phyloP scores from a whole-genome alignment of 1,140 invertebrate genomes.

The Coenobita brevimanus region DNA sequence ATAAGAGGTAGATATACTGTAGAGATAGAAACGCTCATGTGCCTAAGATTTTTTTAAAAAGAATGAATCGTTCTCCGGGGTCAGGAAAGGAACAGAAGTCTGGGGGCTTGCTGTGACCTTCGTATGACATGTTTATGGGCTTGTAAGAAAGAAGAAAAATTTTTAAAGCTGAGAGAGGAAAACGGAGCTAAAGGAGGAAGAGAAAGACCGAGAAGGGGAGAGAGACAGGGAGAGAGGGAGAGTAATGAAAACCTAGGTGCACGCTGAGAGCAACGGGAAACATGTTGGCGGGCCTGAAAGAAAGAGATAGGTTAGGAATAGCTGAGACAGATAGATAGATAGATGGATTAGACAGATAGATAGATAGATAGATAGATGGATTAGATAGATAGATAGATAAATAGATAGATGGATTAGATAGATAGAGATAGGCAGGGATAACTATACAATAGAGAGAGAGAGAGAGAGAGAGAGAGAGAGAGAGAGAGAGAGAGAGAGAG shows the following conservation, averaged over 20 bases:
- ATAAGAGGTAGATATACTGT: not conserved
- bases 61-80: slow-evolving; percentile 76
- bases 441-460: not conserved
- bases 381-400: not conserved
- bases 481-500: slow-evolving; percentile 20
- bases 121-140: slow-evolving; percentile 24
- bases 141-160: not conserved
- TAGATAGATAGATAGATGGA: not conserved
- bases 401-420: not conserved
- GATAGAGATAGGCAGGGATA: not conserved
- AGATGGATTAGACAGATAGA: too few species aligned
- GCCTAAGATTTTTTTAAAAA: slow-evolving; percentile 76
- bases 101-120: slow-evolving; percentile 2
- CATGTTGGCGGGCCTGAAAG: not conserved
- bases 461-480: not conserved
- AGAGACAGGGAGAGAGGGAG: slow-evolving; percentile 79
- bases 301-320: not conserved
- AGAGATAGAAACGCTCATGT: slow-evolving; percentile 78
- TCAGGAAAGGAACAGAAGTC: slow-evolving; percentile 74
- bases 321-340: too few species aligned
- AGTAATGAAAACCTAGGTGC: slow-evolving; percentile 27
- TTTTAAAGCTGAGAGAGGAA: not conserved
- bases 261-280: slow-evolving; percentile 13
- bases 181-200: not conserved
- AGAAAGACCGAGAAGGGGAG: not conserved